These are phyloP conservation scores for Hymenochirus boettgeri DNA, from an alignment of 2,113 vertebrate genomes.

Conservation along the genomic window DNA sequence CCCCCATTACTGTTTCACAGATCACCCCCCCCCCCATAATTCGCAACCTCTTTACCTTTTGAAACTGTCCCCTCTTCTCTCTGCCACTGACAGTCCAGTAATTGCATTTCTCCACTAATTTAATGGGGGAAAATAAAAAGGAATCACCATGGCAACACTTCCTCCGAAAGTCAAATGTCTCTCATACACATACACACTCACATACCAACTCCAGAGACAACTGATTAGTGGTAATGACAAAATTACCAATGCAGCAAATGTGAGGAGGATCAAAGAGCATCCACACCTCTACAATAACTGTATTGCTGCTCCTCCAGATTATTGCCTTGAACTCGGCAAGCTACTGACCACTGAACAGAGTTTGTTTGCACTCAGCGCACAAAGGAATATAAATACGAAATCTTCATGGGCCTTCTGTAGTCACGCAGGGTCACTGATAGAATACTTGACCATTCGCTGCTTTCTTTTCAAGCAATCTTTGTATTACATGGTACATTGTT, in stretches of 20 bases:
- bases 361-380: not conserved
- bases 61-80: constrained; percentile 7
- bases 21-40: not conserved
- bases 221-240: constrained; percentile 54
- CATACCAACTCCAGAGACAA: constrained; percentile 33
- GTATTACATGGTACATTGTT: too few species aligned
- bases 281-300: not conserved
- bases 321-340: not conserved
- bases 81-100: constrained; percentile 19
- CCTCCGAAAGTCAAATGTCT: constrained; percentile 28
- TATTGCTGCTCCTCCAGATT: not conserved
- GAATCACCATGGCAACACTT: constrained; percentile 53
- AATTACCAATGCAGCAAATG: constrained; percentile 36
- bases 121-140: constrained; percentile 20
- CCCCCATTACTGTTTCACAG: not conserved
- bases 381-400: not conserved
- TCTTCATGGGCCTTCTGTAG: too few species aligned
- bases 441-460: too few species aligned
- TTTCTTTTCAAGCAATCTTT: too few species aligned
- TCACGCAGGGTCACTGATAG: too few species aligned
- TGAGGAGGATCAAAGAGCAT: constrained; percentile 12
- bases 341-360: not conserved
- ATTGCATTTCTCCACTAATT: constrained; percentile 40
- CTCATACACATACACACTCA: constrained; percentile 20
- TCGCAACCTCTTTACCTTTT: not conserved